Base-by-base conservation (phyloP, 2,113 vertebrate genomes). In the Calonectris borealis region DNA sequence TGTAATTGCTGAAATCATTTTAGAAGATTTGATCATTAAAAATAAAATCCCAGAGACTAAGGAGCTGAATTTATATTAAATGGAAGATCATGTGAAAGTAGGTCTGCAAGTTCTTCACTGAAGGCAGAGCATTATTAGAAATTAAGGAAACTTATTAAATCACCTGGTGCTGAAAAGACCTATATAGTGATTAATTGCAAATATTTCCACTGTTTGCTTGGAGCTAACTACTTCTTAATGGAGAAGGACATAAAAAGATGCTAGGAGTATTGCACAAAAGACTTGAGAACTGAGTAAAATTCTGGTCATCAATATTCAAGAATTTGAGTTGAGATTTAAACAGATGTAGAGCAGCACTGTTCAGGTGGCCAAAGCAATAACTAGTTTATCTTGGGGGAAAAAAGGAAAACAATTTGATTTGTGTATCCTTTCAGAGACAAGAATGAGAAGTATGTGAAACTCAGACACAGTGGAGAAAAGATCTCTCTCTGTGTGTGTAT, bases 41-140 rank as follows among this genome's bases (percentile, higher is more conserved):
- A 95, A 92, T 83, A 90, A 94, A 94, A 94, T 58, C 14, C 25
- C 49, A 58, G 60, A 82, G 46, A 83, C 42, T 84, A 62, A 73
- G 82, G 85, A 61, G 20, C 25, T 89, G 52, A 89, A 90, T 78
- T 86, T 82, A 24, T 83, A 73, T 62, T 54, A 78, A 70, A n/a
- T 10, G 21, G 42, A 86, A 88, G 32, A 80, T 24, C 32, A 86
- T 49, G 17, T 38, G 34, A 95, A 96, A 95, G n/a, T 64, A 91
- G 40, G 31, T 62, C 83, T 94, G 46, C 46, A 84, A 79, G 42
- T 86, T 75, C 65, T 84, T 75, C 68, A 60, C 72, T 78, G 73
- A 94, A 91, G 60, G 71, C 9, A 83, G 25, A 86, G 4, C 29
- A 18, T 73, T 75, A 64, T 26, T 68, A 85, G 80, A 94, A 95